phyloP scores from a whole-genome alignment of 2,888 invertebrate species.

The Tillus elongatus region DNA sequence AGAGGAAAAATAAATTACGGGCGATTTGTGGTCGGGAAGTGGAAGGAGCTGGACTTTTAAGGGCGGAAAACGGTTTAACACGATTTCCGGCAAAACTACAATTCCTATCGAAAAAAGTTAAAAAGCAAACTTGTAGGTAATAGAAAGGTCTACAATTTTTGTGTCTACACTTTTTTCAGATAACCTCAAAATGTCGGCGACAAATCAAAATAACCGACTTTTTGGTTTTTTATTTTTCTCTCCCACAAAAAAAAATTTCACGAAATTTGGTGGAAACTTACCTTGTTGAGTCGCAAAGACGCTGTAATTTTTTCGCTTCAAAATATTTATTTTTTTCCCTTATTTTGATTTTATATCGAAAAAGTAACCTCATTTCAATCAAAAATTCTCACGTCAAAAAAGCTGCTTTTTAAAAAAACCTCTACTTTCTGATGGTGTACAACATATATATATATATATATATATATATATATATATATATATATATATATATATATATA shows the following conservation, averaged over 20 bases:
- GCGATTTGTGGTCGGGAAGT: too few relatives aligned
- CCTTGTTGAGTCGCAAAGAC: constrained; percentile 8
- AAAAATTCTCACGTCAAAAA: constrained; percentile 1
- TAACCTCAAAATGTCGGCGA: constrained; percentile 15
- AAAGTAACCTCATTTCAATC: too few relatives aligned
- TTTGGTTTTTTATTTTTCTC: constrained; percentile 16
- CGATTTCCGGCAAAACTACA: constrained; percentile 4
- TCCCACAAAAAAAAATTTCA: constrained; percentile 8
- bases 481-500: too few relatives aligned
- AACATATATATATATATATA: too few relatives aligned
- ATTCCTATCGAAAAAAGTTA: constrained; percentile 4
- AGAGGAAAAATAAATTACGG: too few relatives aligned
- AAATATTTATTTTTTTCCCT: constrained; percentile 9
- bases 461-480: too few relatives aligned
- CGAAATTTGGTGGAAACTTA: constrained; percentile 9
- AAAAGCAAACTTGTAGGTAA: constrained; percentile 15
- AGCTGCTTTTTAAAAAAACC: neutral
- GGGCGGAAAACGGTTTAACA: too few relatives aligned
- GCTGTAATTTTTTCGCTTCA: constrained; percentile 6
- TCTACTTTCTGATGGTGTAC: constrained; percentile 2
- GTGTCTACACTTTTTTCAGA: constrained; percentile 14
- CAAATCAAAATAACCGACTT: constrained; percentile 16
- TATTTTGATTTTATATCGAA: constrained; percentile 9
- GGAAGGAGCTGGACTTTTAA: too few relatives aligned
- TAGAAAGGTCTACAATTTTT: constrained; percentile 16